phyloP scores from a whole-genome alignment of 2,113 vertebrate species.

The Tauraco erythrolophus region DNA sequence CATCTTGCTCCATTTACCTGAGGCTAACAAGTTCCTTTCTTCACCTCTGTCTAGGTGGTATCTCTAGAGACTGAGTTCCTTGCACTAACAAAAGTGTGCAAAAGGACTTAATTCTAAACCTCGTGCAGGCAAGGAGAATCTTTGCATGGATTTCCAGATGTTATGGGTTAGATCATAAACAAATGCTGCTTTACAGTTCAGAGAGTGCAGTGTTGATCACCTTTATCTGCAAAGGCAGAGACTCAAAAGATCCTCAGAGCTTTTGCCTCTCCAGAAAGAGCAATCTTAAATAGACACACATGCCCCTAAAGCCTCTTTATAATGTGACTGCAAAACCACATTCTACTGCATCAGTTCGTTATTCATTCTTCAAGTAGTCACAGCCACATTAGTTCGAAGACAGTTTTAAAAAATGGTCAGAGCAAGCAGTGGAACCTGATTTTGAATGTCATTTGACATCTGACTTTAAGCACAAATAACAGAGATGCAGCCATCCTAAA shows the following conservation, averaged over 20 bases:
- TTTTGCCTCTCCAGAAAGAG: background rate
- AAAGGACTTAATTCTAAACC: background rate
- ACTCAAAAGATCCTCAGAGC: background rate
- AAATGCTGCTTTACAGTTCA: background rate
- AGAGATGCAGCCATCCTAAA: background rate
- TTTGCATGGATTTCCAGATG: background rate
- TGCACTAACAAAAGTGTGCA: background rate
- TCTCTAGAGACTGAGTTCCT: background rate
- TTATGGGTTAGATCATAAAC: background rate
- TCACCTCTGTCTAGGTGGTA: conserved; percentile 48
- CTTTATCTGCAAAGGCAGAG: background rate
- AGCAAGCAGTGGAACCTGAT: background rate
- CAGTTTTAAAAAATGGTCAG: background rate
- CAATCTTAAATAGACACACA: background rate
- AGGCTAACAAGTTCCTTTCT: conserved; percentile 48
- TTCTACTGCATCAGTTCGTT: background rate
- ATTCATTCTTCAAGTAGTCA: background rate
- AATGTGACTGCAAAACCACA: background rate
- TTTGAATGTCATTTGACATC: background rate
- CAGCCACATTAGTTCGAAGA: background rate
- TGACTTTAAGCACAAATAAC: background rate
- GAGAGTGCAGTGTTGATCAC: background rate
- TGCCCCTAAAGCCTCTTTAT: background rate
- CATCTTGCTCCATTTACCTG: background rate
- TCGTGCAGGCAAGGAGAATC: background rate